Conservation (phyloP, 1,140 invertebrate species). For the Oryctes rhinoceros region DNA sequence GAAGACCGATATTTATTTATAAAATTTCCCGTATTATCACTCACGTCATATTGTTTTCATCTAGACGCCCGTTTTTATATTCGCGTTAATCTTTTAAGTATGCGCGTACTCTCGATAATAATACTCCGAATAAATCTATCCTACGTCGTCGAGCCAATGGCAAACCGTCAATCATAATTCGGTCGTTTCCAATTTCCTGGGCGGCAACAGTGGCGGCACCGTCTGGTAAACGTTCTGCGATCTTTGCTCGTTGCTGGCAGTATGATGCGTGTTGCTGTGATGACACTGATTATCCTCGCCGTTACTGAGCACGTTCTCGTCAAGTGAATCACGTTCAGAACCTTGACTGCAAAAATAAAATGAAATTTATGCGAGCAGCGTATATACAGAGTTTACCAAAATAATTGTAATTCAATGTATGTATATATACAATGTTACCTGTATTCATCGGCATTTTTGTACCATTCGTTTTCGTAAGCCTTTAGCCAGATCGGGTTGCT, state of each 20-base stretch:
- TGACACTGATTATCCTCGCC: conserved; percentile 65
- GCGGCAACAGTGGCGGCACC: conserved; percentile 72
- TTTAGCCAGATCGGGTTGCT: conserved; percentile 96
- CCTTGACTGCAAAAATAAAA: conserved; percentile 63
- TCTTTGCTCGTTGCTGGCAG: conserved; percentile 25
- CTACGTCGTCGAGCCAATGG: conserved; percentile 33
- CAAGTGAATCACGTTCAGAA: conserved; percentile 85
- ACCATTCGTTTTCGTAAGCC: conserved; percentile 94
- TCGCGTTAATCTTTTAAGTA: not conserved
- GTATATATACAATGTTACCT: no score
- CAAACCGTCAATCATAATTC: conserved; percentile 67
- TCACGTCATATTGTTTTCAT: not conserved
- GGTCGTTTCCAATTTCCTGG: conserved; percentile 86
- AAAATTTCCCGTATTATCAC: not conserved
- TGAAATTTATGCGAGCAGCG: conserved; percentile 51
- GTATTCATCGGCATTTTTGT: conserved; percentile 83
- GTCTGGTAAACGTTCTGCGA: conserved; percentile 67
- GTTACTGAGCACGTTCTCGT: conserved; percentile 83
- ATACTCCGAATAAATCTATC: conserved; percentile 4
- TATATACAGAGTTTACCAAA: conserved; percentile 29
- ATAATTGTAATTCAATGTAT: no score
- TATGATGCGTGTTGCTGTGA: conserved; percentile 36
- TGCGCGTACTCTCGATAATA: not conserved
- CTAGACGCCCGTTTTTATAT: not conserved
- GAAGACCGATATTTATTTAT: not conserved